Evolutionary conservation across 2,888 invertebrate species (phyloP).

Genomic region (Drosophila heteroneura): DNA sequence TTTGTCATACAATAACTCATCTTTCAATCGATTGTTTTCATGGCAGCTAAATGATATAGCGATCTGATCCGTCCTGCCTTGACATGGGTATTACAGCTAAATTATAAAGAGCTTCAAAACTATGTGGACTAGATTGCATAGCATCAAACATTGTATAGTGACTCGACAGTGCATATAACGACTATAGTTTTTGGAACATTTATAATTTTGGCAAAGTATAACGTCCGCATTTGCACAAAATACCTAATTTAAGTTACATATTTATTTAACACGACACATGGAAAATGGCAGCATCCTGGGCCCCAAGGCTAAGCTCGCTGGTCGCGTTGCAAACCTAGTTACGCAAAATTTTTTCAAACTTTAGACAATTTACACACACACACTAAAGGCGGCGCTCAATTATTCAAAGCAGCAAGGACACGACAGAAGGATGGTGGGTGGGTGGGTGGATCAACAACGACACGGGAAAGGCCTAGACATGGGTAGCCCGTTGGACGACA

Average conservation of each 20-base stretch:
- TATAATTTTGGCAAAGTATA: background rate
- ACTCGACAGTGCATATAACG: background rate
- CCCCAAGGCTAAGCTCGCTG: conserved; percentile 10
- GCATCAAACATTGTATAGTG: background rate
- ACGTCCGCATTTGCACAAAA: background rate
- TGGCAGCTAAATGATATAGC: background rate
- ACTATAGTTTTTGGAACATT: background rate
- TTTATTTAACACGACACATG: background rate
- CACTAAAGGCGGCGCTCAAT: conserved; percentile 56
- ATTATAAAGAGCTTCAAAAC: background rate
- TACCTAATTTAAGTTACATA: too few species aligned
- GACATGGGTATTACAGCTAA: background rate
- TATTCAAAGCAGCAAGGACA: conserved; percentile 63
- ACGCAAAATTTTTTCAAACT: conserved; percentile 76
- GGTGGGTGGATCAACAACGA: conserved; percentile 16
- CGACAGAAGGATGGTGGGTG: conserved; percentile 13
- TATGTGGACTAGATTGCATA: background rate
- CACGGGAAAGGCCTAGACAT: conserved; percentile 67
- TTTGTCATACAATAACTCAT: background rate
- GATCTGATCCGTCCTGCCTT: background rate
- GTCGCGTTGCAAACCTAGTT: conserved; percentile 44
- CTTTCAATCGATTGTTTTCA: background rate
- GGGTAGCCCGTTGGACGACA: conserved; percentile 73
- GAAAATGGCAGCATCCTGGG: background rate
- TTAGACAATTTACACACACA: conserved; percentile 56